These are phyloP conservation scores for Sternarchorhynchus goeldii DNA, from an alignment of 2,797 vertebrate genomes.

Conservation along the genomic window DNA sequence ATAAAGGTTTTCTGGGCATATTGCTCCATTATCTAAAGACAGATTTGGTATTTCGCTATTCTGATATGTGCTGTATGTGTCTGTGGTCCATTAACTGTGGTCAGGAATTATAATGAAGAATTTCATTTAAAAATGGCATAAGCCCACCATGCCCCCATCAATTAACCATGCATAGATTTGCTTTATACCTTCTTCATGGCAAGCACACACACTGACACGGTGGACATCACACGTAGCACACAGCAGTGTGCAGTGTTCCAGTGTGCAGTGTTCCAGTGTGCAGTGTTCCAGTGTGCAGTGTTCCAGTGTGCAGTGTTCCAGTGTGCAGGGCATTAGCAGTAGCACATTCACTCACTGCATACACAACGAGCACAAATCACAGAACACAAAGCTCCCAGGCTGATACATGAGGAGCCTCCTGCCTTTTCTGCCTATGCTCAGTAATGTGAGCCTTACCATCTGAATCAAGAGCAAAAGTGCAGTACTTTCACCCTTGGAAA, in stretches of 20 bases:
- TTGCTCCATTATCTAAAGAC: constrained; percentile 15
- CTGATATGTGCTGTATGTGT: neutral
- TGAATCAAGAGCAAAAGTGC: constrained; percentile 50
- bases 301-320: too few species aligned
- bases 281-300: too few species aligned
- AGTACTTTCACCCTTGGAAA: constrained; percentile 47
- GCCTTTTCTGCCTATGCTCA: constrained; percentile 51
- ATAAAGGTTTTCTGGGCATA: neutral
- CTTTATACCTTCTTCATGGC: too few species aligned
- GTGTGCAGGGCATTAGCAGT: neutral
- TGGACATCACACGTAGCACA: too few species aligned
- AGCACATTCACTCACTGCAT: neutral
- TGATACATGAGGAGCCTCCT: constrained; percentile 42
- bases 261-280: too few species aligned
- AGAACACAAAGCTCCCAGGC: constrained; percentile 32
- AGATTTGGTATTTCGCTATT: neutral
- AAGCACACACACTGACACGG: too few species aligned
- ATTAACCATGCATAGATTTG: too few species aligned
- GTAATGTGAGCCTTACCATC: constrained; percentile 48
- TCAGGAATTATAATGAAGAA: neutral
- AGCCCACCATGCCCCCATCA: too few species aligned
- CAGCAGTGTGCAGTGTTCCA: too few species aligned
- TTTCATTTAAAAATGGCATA: neutral
- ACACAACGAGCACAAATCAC: neutral
- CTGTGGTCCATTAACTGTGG: neutral